Evolutionary conservation across 2,888 invertebrate genomes (phyloP).

Genomic region (Apodemia hepburni): DNA sequence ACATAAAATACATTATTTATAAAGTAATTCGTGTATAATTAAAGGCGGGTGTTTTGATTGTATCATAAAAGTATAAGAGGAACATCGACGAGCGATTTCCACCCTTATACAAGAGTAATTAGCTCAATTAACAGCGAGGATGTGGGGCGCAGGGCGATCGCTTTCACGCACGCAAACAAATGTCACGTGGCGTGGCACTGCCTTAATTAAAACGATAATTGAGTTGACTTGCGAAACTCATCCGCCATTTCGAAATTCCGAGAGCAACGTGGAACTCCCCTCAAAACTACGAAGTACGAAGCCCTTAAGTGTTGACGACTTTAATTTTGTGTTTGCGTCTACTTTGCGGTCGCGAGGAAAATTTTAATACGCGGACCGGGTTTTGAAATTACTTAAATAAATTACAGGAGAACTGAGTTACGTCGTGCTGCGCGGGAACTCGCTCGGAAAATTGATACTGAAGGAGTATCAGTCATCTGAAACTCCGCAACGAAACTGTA

Average conservation of each 20-base stretch:
- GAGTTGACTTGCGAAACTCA: slow-evolving; percentile 80
- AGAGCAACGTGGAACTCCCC: slow-evolving; percentile 71
- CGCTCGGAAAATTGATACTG: slow-evolving; percentile 51
- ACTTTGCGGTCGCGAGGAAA: slow-evolving; percentile 73
- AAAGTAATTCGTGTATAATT: slow-evolving; percentile 5
- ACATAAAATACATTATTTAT: neutral
- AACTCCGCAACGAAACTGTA: slow-evolving; percentile 22
- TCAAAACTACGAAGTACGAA: slow-evolving; percentile 74
- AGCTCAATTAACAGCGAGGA: slow-evolving; percentile 75
- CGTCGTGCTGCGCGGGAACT: slow-evolving; percentile 44
- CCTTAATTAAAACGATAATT: slow-evolving; percentile 81
- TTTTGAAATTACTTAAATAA: slow-evolving; percentile 73
- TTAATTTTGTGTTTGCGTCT: slow-evolving; percentile 78
- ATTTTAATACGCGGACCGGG: slow-evolving; percentile 70
- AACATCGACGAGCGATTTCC: slow-evolving; percentile 70
- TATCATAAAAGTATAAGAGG: slow-evolving; percentile 24
- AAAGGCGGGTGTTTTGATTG: slow-evolving; percentile 7
- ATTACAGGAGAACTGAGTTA: slow-evolving; percentile 64
- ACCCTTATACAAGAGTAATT: slow-evolving; percentile 78
- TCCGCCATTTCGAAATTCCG: slow-evolving; percentile 77
- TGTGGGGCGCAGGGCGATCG: slow-evolving; percentile 46
- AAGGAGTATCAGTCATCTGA: slow-evolving; percentile 32
- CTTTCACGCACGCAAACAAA: slow-evolving; percentile 79
- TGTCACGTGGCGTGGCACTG: slow-evolving; percentile 73
- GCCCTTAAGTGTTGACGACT: slow-evolving; percentile 77